These are phyloP conservation scores for Aurelia aurita DNA, from an alignment of 30 jellyfish, hydroid and myxozoan species.

Conservation along the genomic window DNA sequence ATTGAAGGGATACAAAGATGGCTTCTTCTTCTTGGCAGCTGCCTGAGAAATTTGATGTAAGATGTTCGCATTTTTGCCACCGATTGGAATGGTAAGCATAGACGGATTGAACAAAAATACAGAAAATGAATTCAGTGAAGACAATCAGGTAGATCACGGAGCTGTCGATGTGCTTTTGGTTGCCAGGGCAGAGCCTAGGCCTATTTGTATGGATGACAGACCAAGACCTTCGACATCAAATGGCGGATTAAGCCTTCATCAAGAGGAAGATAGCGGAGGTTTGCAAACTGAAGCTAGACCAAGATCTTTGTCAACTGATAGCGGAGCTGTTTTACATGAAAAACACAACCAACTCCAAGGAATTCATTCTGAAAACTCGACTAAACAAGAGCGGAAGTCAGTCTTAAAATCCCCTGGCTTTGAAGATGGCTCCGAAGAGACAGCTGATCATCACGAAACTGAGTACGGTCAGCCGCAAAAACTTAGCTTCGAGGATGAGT, in stretches of 20 bases:
- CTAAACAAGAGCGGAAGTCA: background rate
- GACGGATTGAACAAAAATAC: constrained; percentile 1
- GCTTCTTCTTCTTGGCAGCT: too few species aligned
- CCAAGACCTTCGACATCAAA: constrained; percentile 6
- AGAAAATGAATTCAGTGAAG: constrained; percentile 13
- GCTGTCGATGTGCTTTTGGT: constrained; percentile 24
- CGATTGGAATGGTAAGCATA: constrained; percentile 56
- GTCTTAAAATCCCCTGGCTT: background rate
- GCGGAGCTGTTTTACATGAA: too few species aligned
- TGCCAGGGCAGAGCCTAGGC: constrained; percentile 32
- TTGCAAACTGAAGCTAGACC: background rate
- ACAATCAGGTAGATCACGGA: background rate
- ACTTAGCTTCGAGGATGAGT: constrained; percentile 84
- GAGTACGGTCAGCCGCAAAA: constrained; percentile 65
- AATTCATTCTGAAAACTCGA: too few species aligned
- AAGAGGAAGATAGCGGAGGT: background rate
- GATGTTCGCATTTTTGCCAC: constrained; percentile 59
- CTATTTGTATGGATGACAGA: background rate
- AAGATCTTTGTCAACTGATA: too few species aligned
- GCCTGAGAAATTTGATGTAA: background rate
- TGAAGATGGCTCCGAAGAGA: constrained; percentile 16
- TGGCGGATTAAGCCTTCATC: background rate
- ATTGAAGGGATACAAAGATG: too few species aligned
- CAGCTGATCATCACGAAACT: constrained; percentile 50
- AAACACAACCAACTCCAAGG: too few species aligned